Evolutionary conservation across 2,113 vertebrate genomes (phyloP), one percentile per base, ranked within the genome.

Genomic region (Phalacrocorax aristotelis): DNA sequence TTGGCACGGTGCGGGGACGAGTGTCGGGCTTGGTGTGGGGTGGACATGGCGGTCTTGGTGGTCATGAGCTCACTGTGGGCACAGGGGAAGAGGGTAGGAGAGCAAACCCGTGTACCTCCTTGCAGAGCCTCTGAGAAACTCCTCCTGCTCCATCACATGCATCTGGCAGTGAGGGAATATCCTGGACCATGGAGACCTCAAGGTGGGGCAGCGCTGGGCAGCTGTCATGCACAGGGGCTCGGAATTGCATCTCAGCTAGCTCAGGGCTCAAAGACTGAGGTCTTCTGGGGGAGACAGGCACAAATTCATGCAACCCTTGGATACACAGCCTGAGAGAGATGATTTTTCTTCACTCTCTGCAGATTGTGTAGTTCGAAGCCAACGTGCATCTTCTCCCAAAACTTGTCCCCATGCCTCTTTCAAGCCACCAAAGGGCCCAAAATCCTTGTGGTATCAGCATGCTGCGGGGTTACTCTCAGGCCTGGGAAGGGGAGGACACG

Each of bases 81-180:
- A 82, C 20, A 5, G 32, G 89, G 93, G 94, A 87, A 83, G 69
- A 87, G 62, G 61, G 88, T 89, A 77, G 94, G 87, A 97, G 88
- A 96, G 91, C 51, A 76, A 79, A 57, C 6, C 60, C 51, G 4
- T 18, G 29, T 10, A 14, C 9, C 13, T 64, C 25, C 68, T 44
- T 55, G 19, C 29, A 42, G 46, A 81, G 10, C 23, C n/a, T n/a
- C 71, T 58, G 89, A 58, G 76, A 89, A 90, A 34, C 58, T 64
- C 21, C 34, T 61, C 72, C 40, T 69, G 40, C 40, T 49, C 88
- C 71, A 11, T 44, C 5, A 0, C 22, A 42, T 62, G 9, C 29
- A 17, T 27, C 49, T 62, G 36, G 27, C 0, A 1, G 25, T 25
- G 27, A 22, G 22, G 20, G 7, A 1, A 46, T 34, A 20, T 69